phyloP scores from a whole-genome alignment of 2,113 vertebrate genomes.

The Euleptes europaea region DNA sequence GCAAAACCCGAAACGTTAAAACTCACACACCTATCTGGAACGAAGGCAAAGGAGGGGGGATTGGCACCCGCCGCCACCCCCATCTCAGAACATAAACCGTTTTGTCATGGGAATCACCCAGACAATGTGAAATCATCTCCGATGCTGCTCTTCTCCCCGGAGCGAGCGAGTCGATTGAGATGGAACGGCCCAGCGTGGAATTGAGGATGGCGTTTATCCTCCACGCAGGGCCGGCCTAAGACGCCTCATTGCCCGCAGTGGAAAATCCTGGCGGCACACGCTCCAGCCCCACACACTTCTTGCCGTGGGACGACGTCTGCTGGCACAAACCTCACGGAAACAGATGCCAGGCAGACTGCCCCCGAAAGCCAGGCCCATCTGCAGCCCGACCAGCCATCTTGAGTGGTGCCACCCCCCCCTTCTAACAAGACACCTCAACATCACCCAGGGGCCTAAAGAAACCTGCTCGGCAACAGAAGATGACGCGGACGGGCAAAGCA shows the following conservation, averaged over 20 bases:
- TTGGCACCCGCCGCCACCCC: constrained; percentile 7
- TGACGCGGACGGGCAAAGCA: too few relatives aligned
- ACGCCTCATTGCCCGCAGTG: not conserved
- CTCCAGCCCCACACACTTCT: not conserved
- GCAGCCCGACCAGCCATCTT: too few relatives aligned
- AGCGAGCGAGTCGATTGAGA: constrained; percentile 52
- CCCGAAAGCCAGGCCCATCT: not conserved
- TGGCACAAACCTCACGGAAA: not conserved
- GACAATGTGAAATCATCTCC: constrained; percentile 62
- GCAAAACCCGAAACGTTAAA: constrained; percentile 11
- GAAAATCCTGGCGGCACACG: not conserved
- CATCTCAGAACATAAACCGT: constrained; percentile 55
- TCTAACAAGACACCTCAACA: not conserved
- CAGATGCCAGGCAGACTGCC: too few relatives aligned
- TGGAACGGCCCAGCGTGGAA: constrained; percentile 43
- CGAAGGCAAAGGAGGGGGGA: constrained; percentile 37
- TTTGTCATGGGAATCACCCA: constrained; percentile 61
- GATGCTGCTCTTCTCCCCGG: constrained; percentile 49
- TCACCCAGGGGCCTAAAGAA: not conserved
- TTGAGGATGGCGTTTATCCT: constrained; percentile 43
- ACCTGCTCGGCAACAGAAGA: not conserved
- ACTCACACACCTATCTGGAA: constrained; percentile 43
- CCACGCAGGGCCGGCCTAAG: not conserved
- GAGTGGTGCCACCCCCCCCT: not conserved
- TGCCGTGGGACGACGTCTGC: not conserved